Evolutionary conservation across 2,113 vertebrate species (phyloP).

Genomic region (Bostrychus sinensis): DNA sequence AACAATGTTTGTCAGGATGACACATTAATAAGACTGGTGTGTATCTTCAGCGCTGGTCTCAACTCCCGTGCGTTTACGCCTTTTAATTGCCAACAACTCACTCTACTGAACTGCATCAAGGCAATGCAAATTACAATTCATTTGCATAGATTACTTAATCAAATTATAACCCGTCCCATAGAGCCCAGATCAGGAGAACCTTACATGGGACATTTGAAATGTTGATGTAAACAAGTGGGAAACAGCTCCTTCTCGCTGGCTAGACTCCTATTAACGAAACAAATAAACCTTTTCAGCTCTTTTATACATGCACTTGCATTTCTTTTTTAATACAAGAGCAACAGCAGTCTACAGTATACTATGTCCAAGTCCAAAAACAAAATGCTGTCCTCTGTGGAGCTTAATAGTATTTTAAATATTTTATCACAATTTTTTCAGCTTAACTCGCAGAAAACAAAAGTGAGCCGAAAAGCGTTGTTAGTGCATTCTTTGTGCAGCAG

Average conservation of each 20-base stretch:
- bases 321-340: constrained; percentile 1
- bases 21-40: not conserved
- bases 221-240: constrained; percentile 41
- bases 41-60: constrained; percentile 17
- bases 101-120: constrained; percentile 41
- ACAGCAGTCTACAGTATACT: not conserved
- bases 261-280: constrained; percentile 9
- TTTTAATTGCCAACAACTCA: constrained; percentile 45
- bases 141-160: constrained; percentile 61
- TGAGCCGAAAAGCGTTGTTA: constrained; percentile 44
- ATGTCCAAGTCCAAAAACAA: constrained; percentile 14
- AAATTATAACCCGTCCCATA: constrained; percentile 50
- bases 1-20: constrained; percentile 15
- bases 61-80: constrained; percentile 12
- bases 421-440: constrained; percentile 62
- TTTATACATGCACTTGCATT: not conserved
- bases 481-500: constrained; percentile 47
- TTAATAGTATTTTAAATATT: constrained; percentile 68
- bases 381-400: constrained; percentile 41
- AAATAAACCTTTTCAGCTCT: not conserved
- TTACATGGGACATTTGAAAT: constrained; percentile 34
- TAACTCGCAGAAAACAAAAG: constrained; percentile 71
- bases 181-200: constrained; percentile 31
- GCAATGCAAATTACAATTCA: constrained; percentile 45
- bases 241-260: constrained; percentile 16